phyloP scores from a whole-genome alignment of 2,797 vertebrate species.

The Leucoraja ocellata region DNA sequence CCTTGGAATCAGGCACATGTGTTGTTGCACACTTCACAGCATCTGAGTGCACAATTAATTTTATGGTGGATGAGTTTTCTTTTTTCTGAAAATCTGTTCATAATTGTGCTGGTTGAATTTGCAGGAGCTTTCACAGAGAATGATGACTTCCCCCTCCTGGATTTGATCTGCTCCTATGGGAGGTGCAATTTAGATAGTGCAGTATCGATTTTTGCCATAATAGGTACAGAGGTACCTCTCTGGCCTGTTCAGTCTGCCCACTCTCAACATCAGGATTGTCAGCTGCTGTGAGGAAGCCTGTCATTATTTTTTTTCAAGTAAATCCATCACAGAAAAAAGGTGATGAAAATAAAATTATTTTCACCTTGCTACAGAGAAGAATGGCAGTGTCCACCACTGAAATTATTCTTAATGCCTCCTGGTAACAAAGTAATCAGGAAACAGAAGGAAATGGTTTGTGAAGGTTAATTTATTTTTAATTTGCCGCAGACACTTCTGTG shows the following conservation, averaged over 20 bases:
- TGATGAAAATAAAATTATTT: constrained; percentile 69
- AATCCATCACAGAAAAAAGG: constrained; percentile 60
- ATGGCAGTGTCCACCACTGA: constrained; percentile 57
- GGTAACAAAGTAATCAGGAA: constrained; percentile 60
- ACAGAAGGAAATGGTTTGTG: constrained; percentile 50
- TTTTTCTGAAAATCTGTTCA: constrained; percentile 49
- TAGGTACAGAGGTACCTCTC: constrained; percentile 70
- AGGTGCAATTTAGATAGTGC: constrained; percentile 76
- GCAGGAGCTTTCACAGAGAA: constrained; percentile 63
- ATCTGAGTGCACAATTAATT: constrained; percentile 39
- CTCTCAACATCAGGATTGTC: constrained; percentile 66
- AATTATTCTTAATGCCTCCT: constrained; percentile 71
- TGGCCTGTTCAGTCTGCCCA: constrained; percentile 60
- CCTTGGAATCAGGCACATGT: constrained; percentile 38
- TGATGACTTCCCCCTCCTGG: constrained; percentile 65
- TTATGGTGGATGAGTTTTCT: constrained; percentile 39
- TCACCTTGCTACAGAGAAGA: constrained; percentile 67
- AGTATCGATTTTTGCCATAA: constrained; percentile 76
- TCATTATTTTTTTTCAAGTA: constrained; percentile 69
- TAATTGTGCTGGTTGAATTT: constrained; percentile 63
- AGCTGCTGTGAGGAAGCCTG: constrained; percentile 64
- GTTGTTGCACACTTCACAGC: constrained; percentile 38
- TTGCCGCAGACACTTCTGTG: constrained; percentile 52
- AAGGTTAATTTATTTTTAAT: constrained; percentile 67
- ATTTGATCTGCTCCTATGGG: constrained; percentile 70